Evolutionary conservation across 2,888 invertebrate species (phyloP).

Genomic region (Dicranocentrus wangi): DNA sequence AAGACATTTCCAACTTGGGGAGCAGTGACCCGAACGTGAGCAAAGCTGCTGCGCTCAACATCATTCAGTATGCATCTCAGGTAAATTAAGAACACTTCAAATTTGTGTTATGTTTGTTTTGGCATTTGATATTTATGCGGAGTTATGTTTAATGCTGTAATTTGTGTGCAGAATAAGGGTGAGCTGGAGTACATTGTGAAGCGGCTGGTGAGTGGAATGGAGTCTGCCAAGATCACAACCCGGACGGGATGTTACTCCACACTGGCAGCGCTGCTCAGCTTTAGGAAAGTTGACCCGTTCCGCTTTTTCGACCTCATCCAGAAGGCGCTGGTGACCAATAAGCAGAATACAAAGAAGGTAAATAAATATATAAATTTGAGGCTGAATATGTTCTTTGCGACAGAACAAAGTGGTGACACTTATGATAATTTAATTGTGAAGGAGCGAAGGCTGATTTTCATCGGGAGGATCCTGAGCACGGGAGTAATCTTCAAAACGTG

Average conservation of each 20-base stretch:
- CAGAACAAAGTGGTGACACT: not conserved
- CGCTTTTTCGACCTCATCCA: slow-evolving; percentile 37
- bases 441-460: slow-evolving; percentile 58
- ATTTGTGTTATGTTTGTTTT: not conserved
- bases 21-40: slow-evolving; percentile 33
- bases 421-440: slow-evolving; percentile 1
- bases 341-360: slow-evolving; percentile 51
- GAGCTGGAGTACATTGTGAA: slow-evolving; percentile 55
- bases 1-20: slow-evolving; percentile 48
- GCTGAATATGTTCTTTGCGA: too few species aligned
- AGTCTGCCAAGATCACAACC: slow-evolving; percentile 41
- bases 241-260: slow-evolving; percentile 51
- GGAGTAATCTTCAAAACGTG: slow-evolving; percentile 37
- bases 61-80: slow-evolving; percentile 41
- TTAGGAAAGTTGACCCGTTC: slow-evolving; percentile 26
- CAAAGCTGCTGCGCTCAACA: slow-evolving; percentile 44
- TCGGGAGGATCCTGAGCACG: slow-evolving; percentile 50
- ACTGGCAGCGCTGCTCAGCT: slow-evolving; percentile 27
- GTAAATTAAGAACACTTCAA: slow-evolving; percentile 2
- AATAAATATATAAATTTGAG: not conserved
- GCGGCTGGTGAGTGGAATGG: slow-evolving; percentile 45
- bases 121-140: too few species aligned
- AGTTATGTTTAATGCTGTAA: not conserved
- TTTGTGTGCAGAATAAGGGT: slow-evolving; percentile 14
- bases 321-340: slow-evolving; percentile 45